Base-by-base conservation (phyloP, 2,888 invertebrate genomes). In the Diaperis boleti region DNA sequence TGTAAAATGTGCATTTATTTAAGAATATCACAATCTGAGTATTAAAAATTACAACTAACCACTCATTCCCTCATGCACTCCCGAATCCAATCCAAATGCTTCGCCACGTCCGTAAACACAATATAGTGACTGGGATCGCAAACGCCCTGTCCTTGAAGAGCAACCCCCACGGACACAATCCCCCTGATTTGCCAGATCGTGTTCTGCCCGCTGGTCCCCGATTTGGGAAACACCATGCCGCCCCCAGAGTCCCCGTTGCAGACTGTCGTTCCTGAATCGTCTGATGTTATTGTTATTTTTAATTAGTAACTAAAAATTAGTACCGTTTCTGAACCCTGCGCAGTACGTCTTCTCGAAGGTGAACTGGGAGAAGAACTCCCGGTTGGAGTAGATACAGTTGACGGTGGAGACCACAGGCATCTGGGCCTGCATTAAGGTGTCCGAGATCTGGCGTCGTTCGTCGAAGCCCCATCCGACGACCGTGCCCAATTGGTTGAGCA, bases 91-190 rank as follows among this genome's bases (percentile, higher is more conserved):
- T 59, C 41, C 14, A 72, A 57, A 63, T 86, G 83, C 74, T 86
- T 85, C 3, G 87, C 86, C 17, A 85, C 77, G 66, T 88, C 88
- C 0, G 87, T 87, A 71, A 88, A 87, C 4, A 88, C 84, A 11
- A 86, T 85, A 74, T 86, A 88, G 68, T 88, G 86, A 0, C 82
- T 81, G 0, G 87, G 84, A 67, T 88, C 87, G 67, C 88, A 88
- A 4, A 85, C 78, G 69, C 83, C 83, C 66, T 85, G 84, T 72
- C 85, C 85, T 70, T 86, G 85, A 18, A 85, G 73, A 0, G 86
- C 86, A 1, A 87, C 86, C 0, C 86, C 85, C 1, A 87, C 78
- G 0, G 87, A 87, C 1, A 87, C 86, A 11, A 88, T 74, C 0
- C 87, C 87, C 20, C 78, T 69, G 7, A 81, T 66, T 41, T 80